These are phyloP conservation scores for Labeo calbasu DNA, from an alignment of 2,797 vertebrate genomes.

Conservation along the genomic window DNA sequence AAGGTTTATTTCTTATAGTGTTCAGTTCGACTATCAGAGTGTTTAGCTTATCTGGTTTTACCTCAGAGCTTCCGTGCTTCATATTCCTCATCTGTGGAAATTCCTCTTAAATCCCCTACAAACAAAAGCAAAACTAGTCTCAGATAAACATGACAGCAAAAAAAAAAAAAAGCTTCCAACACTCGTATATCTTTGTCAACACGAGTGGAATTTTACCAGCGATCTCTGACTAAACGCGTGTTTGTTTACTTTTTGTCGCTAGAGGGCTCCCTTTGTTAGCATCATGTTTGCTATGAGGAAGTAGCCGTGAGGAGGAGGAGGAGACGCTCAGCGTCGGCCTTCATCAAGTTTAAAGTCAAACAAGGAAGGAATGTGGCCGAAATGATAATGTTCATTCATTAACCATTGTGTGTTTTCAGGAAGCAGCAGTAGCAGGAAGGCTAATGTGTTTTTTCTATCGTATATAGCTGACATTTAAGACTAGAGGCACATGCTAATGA, in stretches of 20 bases:
- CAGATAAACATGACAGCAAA: neutral
- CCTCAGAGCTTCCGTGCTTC: neutral
- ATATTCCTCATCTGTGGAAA: neutral
- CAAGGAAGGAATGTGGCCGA: slow-evolving; percentile 30
- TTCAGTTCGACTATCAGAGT: neutral
- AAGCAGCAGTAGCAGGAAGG: slow-evolving; percentile 17
- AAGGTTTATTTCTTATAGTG: neutral
- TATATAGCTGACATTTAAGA: neutral
- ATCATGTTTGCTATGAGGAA: neutral
- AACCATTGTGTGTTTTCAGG: slow-evolving; percentile 37
- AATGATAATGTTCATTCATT: neutral
- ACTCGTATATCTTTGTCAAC: neutral
- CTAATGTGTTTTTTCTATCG: neutral
- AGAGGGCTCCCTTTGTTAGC: slow-evolving; percentile 1
- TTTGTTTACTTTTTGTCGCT: neutral
- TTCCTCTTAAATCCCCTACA: neutral
- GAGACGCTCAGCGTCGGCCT: neutral
- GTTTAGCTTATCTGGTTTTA: neutral
- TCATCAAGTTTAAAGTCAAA: slow-evolving; percentile 19
- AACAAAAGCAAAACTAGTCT: neutral
- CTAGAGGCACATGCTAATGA: slow-evolving; percentile 21
- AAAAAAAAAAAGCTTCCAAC: neutral
- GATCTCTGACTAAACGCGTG: neutral
- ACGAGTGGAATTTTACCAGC: slow-evolving; percentile 25
- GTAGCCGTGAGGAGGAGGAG: slow-evolving; percentile 3